Evolutionary conservation across 2,888 invertebrate species (phyloP).

Genomic region (Andrena fulva): DNA sequence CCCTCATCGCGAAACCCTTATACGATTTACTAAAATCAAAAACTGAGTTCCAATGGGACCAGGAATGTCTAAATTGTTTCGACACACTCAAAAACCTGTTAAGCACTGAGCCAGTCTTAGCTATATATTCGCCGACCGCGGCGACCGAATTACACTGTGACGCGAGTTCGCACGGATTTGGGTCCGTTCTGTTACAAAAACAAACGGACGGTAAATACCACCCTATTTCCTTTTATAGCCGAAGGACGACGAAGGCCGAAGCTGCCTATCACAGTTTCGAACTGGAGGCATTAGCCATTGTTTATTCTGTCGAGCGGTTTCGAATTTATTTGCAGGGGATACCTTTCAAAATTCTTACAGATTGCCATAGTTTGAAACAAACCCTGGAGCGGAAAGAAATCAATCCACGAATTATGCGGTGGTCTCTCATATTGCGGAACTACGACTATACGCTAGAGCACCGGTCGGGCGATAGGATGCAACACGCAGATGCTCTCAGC

Average conservation of each 20-base stretch:
- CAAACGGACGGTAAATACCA: constrained; percentile 22
- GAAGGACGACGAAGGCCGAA: constrained; percentile 4
- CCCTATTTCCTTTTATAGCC: constrained; percentile 15
- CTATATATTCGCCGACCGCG: constrained; percentile 3
- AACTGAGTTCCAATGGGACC: background rate
- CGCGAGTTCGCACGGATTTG: background rate
- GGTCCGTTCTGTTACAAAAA: constrained; percentile 21
- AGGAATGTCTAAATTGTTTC: constrained; percentile 7
- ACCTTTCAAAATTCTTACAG: background rate
- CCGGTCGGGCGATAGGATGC: constrained; percentile 2
- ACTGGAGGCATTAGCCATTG: background rate
- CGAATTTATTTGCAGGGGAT: constrained; percentile 14
- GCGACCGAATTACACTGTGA: too few species aligned
- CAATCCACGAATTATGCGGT: constrained; percentile 38
- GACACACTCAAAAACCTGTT: background rate
- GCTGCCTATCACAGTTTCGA: constrained; percentile 9
- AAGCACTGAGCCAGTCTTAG: constrained; percentile 7
- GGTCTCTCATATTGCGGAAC: background rate
- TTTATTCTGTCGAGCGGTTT: constrained; percentile 8
- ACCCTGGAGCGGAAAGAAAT: constrained; percentile 23
- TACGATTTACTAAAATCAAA: constrained; percentile 12
- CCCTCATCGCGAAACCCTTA: background rate
- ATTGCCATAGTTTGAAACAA: background rate
- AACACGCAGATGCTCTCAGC: constrained; percentile 5
- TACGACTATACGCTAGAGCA: constrained; percentile 19